These are phyloP conservation scores for Brienomyrus brachyistius DNA, from an alignment of 2,113 vertebrate genomes.

Conservation along the genomic window DNA sequence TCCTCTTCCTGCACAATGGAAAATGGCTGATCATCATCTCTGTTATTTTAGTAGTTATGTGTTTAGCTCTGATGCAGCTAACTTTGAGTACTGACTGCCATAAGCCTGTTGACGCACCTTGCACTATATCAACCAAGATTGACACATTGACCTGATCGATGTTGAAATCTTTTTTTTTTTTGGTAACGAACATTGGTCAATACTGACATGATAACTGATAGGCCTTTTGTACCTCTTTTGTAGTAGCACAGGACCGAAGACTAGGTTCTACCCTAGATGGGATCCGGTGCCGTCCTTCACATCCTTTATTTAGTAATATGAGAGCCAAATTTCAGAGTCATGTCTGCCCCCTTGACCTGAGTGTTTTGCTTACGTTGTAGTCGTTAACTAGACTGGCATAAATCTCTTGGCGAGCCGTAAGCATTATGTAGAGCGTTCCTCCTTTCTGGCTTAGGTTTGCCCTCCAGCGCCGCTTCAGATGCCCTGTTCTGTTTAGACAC, in stretches of 20 bases:
- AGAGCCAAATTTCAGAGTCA: not conserved
- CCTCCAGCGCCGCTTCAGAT: not conserved
- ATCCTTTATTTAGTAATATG: not conserved
- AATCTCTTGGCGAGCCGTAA: not conserved
- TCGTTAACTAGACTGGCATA: not conserved
- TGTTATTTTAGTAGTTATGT: not conserved
- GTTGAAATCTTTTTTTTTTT: not conserved
- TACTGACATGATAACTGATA: not conserved
- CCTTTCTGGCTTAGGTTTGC: not conserved
- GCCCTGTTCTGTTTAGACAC: not conserved
- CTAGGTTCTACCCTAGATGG: not conserved
- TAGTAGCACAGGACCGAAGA: not conserved
- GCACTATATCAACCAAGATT: not conserved
- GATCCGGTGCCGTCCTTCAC: not conserved
- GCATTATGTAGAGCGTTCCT: not conserved
- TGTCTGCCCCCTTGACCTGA: not conserved
- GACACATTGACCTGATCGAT: not conserved
- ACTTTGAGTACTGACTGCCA: not conserved
- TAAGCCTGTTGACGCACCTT: not conserved
- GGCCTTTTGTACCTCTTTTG: not conserved
- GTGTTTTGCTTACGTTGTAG: not conserved
- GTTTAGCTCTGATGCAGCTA: not conserved
- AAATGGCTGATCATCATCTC: not conserved
- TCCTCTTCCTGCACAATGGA: not conserved
- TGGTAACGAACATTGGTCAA: not conserved